Percentiles rank a stretch among this genome's conserved stretches.
Evolutionary conservation across 2,113 vertebrate genomes (phyloP).

Genomic region (human): DNA sequence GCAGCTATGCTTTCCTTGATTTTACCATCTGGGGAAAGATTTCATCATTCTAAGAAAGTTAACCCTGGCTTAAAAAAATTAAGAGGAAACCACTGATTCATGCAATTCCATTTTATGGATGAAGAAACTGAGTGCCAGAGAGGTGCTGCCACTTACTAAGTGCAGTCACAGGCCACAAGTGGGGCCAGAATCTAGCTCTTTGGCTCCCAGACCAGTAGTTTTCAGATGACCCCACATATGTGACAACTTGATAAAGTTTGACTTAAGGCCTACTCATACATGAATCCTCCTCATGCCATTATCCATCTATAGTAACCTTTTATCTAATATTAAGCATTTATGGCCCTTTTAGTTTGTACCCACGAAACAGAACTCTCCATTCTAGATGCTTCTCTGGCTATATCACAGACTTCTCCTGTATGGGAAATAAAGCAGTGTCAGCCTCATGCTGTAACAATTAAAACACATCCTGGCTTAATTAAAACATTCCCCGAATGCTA

Average conservation of each 20-base stretch:
- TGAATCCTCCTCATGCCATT: background rate
- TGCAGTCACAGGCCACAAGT: background rate
- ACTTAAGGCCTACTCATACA: background rate
- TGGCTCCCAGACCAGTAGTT: background rate
- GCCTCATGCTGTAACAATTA: background rate
- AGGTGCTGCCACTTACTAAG: background rate
- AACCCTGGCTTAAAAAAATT: background rate
- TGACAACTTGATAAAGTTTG: background rate
- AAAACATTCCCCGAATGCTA: background rate
- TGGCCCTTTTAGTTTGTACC: background rate
- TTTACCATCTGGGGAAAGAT: background rate
- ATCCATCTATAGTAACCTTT: fast-evolving
- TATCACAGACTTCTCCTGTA: background rate
- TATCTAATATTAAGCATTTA: background rate
- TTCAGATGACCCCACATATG: background rate
- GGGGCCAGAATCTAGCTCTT: background rate
- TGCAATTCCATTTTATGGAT: background rate
- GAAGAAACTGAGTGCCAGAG: background rate
- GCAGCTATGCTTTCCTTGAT: background rate
- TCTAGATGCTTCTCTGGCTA: background rate
- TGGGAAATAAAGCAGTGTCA: background rate
- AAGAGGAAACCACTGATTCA: background rate
- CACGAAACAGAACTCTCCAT: background rate
- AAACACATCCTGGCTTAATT: background rate
- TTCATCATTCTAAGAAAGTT: background rate